Percentiles rank a stretch among this genome's conserved stretches.
Conservation (phyloP, 1,140 invertebrate genomes). For the Leptopilina clavipes region DNA sequence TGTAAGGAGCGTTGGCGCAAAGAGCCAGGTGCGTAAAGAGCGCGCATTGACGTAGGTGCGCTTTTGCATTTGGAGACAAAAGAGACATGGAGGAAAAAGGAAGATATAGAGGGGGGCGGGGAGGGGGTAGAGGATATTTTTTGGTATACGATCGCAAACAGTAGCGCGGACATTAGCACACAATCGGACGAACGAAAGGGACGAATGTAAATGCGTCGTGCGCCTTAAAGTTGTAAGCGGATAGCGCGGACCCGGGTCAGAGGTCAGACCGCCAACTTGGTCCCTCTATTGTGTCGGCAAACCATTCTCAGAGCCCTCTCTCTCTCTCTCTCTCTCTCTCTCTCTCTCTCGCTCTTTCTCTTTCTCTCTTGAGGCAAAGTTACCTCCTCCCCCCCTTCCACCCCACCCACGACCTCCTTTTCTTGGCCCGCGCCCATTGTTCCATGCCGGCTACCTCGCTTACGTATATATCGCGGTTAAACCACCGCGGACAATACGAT, state of each 20-base stretch:
- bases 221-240: slow-evolving; percentile 54
- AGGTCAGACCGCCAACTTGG: slow-evolving; percentile 73
- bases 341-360: too few species aligned
- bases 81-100: not conserved
- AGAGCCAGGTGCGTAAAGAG: not conserved
- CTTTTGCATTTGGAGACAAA: slow-evolving; percentile 41
- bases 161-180: slow-evolving; percentile 73
- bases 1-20: slow-evolving; percentile 42
- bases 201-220: slow-evolving; percentile 68
- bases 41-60: slow-evolving; percentile 11
- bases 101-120: too few species aligned
- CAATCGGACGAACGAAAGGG: slow-evolving; percentile 68
- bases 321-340: too few species aligned
- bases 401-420: slow-evolving; percentile 50
- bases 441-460: slow-evolving; percentile 69
- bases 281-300: slow-evolving; percentile 69
- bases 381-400: slow-evolving; percentile 4
- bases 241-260: slow-evolving; percentile 64
- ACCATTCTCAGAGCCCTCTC: too few species aligned
- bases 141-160: slow-evolving; percentile 60
- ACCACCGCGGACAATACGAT: slow-evolving; percentile 40
- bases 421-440: slow-evolving; percentile 63
- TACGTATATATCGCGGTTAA: slow-evolving; percentile 66
- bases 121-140: slow-evolving; percentile 41
- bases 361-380: not conserved